Evolutionary conservation across 2,797 vertebrate genomes (phyloP), one percentile per base, ranked within the genome.

Genomic region (Pogoniulus pusillus): DNA sequence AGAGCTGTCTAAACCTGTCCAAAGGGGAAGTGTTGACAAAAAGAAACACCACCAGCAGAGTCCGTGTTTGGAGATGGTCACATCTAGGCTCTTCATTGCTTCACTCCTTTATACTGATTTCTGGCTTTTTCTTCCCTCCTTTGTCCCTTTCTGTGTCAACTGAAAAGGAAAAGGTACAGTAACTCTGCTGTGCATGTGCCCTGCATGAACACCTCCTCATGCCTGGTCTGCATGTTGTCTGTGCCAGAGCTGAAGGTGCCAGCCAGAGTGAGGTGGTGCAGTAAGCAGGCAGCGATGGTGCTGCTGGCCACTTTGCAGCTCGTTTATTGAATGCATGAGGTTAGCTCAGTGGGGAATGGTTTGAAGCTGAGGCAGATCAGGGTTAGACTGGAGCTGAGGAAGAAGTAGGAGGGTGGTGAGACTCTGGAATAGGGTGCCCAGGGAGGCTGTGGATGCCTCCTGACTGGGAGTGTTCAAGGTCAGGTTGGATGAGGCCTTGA

Each of bases 91-190:
- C 82, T 82, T 89, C 3, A n/a, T 96, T 76, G 32, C 55, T 85
- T 91, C 82, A 65, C 30, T 92, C 64, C 70, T 90, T 92, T 93
- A 24, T 94, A 93, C 88, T 98, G 96, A 97, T 94, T 93, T 96
- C 84, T 96, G 97, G 43, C 87, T 96, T 96, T 94, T 97, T 96
- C 98, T 92, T 98, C 95, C 78, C 43, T 98, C 94, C 98, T 73
- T 88, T 92, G 82, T 87, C 95, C 82, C 95, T 96, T 97, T 96
- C 96, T 95, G 88, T 96, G 96, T 97, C 97, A 98, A 97, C 97
- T 95, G 96, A 93, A 79, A 98, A 99, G 99, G 98, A 98, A 99
- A 99, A 99, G 99, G 98, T 99, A 99, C 90, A 95, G 97, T 97
- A 97, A 82, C 71, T 22, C 54, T 76, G 63, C 59, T 78, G 77